These are phyloP conservation scores for Ormyrus nitidulus DNA, from an alignment of 2,888 invertebrate species.

Conservation along the genomic window DNA sequence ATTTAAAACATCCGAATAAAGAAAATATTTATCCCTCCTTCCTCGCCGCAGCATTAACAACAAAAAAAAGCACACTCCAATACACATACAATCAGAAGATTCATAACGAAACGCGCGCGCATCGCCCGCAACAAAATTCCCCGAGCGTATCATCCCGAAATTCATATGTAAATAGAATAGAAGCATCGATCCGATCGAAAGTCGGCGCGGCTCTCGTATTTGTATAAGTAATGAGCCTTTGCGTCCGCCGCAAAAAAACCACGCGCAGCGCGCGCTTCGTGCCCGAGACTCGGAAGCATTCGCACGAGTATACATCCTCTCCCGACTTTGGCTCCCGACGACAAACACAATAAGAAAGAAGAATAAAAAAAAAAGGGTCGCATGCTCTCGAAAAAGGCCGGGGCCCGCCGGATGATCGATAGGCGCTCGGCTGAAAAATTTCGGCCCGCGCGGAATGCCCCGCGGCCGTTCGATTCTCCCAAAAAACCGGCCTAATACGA, in stretches of 20 bases:
- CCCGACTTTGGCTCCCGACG: neutral
- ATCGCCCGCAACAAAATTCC: neutral
- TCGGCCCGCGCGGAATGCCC: slow-evolving; percentile 34
- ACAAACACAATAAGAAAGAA: neutral
- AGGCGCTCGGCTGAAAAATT: slow-evolving; percentile 46
- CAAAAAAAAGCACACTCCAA: too few relatives aligned
- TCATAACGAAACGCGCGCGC: too few relatives aligned
- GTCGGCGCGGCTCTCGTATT: slow-evolving; percentile 6
- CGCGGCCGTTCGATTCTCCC: neutral
- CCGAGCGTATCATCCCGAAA: neutral
- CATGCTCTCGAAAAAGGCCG: neutral
- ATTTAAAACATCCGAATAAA: too few relatives aligned
- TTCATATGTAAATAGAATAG: slow-evolving; percentile 41
- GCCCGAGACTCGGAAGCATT: slow-evolving; percentile 41
- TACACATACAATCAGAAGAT: too few relatives aligned
- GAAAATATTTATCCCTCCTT: too few relatives aligned
- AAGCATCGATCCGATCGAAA: slow-evolving; percentile 17
- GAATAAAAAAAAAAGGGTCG: neutral
- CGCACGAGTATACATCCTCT: slow-evolving; percentile 38
- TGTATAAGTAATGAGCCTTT: slow-evolving; percentile 29
- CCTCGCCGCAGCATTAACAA: too few relatives aligned
- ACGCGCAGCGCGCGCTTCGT: neutral
- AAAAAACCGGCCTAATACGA: slow-evolving; percentile 35
- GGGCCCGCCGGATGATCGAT: slow-evolving; percentile 45
- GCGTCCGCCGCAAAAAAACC: too few relatives aligned